Base-by-base conservation (phyloP, 2,888 invertebrate genomes). In the Cheilosia vulpina region DNA sequence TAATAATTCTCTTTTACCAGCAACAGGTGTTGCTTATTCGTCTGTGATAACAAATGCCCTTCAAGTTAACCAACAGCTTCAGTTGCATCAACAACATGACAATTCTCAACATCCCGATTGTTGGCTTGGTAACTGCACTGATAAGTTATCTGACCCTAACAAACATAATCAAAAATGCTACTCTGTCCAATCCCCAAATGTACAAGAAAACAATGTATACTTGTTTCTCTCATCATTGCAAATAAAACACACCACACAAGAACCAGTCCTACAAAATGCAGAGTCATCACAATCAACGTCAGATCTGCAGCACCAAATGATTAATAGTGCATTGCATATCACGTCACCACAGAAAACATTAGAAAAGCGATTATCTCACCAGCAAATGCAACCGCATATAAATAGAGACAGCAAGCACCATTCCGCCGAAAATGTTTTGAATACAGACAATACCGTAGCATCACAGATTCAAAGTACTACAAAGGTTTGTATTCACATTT, bases 31-130 rank as follows among this genome's bases (percentile, higher is more conserved):
- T 83, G 96, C 95, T 75, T 97, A 97, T 91, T 95, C 97, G 65
- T 96, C 96, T 87, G 97, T 97, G 83, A 97, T 97, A 89, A 96
- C 96, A 50, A 93, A 96, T 89, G 95, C 96, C 88, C 91, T 87
- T 60, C 81, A 85, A 68, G 81, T 55, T 90, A 91, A 90, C 88
- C 93, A 92, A 88, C 94, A 93, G 88, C 93, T 71, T 89, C 90
- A 82, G 87, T 92, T 65, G 76, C 88, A 73, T 87, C 92, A 83
- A 83, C 89, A 55, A 45, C 75, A 60, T 34, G 69, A 80, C n/a
- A 76, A 66, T 62, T 66, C 66, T 41, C 81, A 76, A 72, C 71
- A 81, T 15, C n/a, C 85, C 58, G 76, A 50, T 62, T 76, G 85
- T 62, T 85, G 85, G 85, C 24, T 73, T 6, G 47, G 65, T 58